Percentiles rank a stretch among this genome's conserved stretches.
Conservation (phyloP, 1,140 invertebrate species). For the Anoplolepis gracilipes region DNA sequence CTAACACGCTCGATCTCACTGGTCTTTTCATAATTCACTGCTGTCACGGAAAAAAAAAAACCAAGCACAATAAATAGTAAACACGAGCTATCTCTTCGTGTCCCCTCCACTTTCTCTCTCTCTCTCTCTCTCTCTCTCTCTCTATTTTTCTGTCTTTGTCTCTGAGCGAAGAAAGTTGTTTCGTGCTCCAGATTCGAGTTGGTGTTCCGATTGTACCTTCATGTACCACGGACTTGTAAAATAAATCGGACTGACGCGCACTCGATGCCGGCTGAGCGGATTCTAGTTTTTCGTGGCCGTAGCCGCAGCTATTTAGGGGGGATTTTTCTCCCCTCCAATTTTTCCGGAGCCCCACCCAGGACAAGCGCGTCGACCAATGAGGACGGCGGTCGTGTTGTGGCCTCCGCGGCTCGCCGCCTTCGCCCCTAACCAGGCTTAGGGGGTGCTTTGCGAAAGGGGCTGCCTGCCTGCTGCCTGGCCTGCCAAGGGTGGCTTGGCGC, state of each 20-base stretch:
- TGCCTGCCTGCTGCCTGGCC: constrained; percentile 70
- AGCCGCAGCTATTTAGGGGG: constrained; percentile 85
- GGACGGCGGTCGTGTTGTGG: constrained; percentile 86
- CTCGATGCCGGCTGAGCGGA: constrained; percentile 84
- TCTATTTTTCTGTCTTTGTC: too few relatives aligned
- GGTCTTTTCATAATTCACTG: not conserved
- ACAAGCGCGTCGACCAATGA: constrained; percentile 84
- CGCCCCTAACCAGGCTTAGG: constrained; percentile 82
- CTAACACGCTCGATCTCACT: constrained; percentile 23
- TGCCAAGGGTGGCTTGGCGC: constrained; percentile 67
- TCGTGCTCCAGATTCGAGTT: not conserved
- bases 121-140: not conserved
- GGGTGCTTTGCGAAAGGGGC: constrained; percentile 76
- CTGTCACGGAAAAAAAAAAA: not conserved
- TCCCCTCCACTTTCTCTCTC: too few relatives aligned
- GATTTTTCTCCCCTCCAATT: constrained; percentile 85
- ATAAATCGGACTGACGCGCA: constrained; percentile 76
- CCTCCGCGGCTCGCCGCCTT: constrained; percentile 85
- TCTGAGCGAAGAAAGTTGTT: not conserved
- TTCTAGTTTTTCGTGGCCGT: constrained; percentile 85
- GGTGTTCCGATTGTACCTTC: constrained; percentile 1
- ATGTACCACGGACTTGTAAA: not conserved
- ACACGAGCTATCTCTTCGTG: not conserved
- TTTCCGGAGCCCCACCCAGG: constrained; percentile 85
- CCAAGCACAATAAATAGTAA: not conserved